Conservation (phyloP, 2,113 vertebrate species). For the Lycaon pictus region DNA sequence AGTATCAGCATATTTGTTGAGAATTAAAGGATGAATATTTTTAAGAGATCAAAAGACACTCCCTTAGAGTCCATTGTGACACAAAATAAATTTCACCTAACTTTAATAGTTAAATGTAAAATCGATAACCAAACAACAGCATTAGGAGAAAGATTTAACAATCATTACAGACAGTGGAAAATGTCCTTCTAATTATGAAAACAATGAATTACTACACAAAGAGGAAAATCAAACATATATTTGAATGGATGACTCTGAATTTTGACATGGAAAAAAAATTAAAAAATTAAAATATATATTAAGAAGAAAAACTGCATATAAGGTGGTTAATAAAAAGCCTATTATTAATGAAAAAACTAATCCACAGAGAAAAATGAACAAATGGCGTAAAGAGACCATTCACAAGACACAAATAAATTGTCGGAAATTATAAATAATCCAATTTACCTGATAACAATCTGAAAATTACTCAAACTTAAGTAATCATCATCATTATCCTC, state of each 20-base stretch:
- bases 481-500: not conserved
- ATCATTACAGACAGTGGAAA: not conserved
- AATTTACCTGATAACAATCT: not conserved
- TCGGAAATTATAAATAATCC: not conserved
- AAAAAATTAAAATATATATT: not conserved
- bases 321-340: not conserved
- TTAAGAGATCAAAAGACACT: not conserved
- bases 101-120: not conserved
- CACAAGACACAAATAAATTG: not conserved
- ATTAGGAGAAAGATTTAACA: not conserved
- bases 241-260: not conserved
- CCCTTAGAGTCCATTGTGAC: not conserved
- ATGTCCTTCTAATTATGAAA: not conserved
- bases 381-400: not conserved
- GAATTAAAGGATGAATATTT: not conserved
- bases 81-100: not conserved
- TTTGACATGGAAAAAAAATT: not conserved
- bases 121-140: not conserved
- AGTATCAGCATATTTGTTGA: not conserved
- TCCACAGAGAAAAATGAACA: not conserved
- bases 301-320: not conserved
- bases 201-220: not conserved
- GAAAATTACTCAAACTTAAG: not conserved
- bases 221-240: not conserved
- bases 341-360: not conserved